phyloP scores from a whole-genome alignment of 2,888 invertebrate species.

The Achlya flavicornis region DNA sequence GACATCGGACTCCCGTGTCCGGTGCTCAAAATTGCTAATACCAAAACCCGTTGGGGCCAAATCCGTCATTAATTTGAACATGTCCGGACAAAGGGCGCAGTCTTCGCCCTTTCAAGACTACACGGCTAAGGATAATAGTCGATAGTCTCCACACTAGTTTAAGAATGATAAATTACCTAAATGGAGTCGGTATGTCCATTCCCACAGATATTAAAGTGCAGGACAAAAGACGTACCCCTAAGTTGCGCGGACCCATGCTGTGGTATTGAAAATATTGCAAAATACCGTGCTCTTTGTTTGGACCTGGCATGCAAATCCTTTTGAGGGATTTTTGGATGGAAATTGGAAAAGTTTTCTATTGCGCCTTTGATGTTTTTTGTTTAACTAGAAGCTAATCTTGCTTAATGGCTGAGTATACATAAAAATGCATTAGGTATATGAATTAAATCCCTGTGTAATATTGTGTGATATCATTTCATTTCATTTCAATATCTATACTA shows the following conservation, averaged over 20 bases:
- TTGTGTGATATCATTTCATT: no score
- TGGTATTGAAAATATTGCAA: slow-evolving; percentile 79
- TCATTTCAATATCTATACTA: no score
- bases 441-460: neutral
- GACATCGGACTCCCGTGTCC: slow-evolving; percentile 58
- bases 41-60: slow-evolving; percentile 70
- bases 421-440: neutral
- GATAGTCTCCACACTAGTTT: slow-evolving; percentile 76
- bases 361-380: slow-evolving; percentile 70
- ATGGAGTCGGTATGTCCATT: slow-evolving; percentile 82
- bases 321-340: slow-evolving; percentile 70
- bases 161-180: slow-evolving; percentile 83
- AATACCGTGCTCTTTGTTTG: slow-evolving; percentile 68
- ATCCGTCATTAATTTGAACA: slow-evolving; percentile 68
- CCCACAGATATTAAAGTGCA: slow-evolving; percentile 82
- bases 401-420: slow-evolving; percentile 9
- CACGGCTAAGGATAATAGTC: slow-evolving; percentile 60
- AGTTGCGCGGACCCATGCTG: slow-evolving; percentile 74
- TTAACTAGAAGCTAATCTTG: slow-evolving; percentile 55
- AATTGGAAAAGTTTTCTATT: slow-evolving; percentile 78
- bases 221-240: slow-evolving; percentile 74
- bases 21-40: slow-evolving; percentile 50
- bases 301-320: slow-evolving; percentile 76
- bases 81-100: slow-evolving; percentile 65
- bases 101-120: slow-evolving; percentile 62